Percentiles rank a stretch among this genome's conserved stretches.
phyloP scores from a whole-genome alignment of 1,140 invertebrate species.

The Belonocnema kinseyi region DNA sequence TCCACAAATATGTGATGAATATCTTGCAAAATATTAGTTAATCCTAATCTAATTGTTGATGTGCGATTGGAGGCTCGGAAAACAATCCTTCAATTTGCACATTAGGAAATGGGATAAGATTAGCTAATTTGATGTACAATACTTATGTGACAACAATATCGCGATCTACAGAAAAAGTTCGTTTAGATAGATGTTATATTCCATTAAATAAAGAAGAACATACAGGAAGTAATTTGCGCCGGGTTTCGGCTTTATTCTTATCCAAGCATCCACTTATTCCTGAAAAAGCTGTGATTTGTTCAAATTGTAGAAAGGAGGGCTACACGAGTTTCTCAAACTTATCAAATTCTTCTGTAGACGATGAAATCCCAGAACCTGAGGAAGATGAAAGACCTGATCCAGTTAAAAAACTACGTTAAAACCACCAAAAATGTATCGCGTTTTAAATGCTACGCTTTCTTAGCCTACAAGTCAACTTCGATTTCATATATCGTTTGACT shows the following conservation, averaged over 20 bases:
- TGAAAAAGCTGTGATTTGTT: background rate
- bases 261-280: background rate
- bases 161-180: background rate
- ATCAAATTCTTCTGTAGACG: background rate
- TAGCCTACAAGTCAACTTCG: too few species aligned
- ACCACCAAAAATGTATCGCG: too few species aligned
- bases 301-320: background rate
- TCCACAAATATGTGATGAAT: too few species aligned
- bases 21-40: too few species aligned
- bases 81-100: too few species aligned
- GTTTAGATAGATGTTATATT: background rate
- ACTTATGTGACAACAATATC: background rate
- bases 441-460: too few species aligned
- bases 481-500: too few species aligned
- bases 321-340: background rate
- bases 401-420: background rate
- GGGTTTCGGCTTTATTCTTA: background rate
- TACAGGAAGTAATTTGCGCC: background rate
- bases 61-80: too few species aligned
- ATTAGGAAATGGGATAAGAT: too few species aligned
- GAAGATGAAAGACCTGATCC: background rate
- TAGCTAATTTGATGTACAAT: too few species aligned
- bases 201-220: background rate
- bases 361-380: background rate
- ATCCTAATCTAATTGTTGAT: too few species aligned